Conservation (phyloP, 2,888 invertebrate species). For the Eupithecia exiguata region DNA sequence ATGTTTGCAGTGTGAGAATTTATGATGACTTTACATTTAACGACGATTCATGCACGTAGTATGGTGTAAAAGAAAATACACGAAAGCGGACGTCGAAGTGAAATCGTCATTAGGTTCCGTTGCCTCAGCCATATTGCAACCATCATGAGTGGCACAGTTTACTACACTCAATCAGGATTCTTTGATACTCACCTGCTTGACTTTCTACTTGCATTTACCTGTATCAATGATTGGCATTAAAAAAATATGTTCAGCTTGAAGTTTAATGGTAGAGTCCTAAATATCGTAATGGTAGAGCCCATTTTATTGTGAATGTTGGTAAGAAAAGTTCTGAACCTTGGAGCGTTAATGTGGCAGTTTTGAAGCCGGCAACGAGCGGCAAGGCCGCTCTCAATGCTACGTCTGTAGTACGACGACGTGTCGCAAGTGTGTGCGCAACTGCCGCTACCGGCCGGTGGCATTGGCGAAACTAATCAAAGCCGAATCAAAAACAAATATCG, state of each 20-base stretch:
- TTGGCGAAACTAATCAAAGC: slow-evolving; percentile 51
- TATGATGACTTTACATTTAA: slow-evolving; percentile 38
- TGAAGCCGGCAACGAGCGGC: slow-evolving; percentile 64
- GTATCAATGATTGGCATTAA: not conserved
- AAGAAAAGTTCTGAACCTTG: slow-evolving; percentile 3
- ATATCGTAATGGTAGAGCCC: slow-evolving; percentile 43
- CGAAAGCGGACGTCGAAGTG: slow-evolving; percentile 46
- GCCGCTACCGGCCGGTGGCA: slow-evolving; percentile 54
- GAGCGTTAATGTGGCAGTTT: slow-evolving; percentile 38
- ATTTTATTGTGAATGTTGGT: not conserved
- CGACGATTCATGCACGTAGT: slow-evolving; percentile 32
- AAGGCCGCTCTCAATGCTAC: slow-evolving; percentile 78
- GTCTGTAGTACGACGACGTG: slow-evolving; percentile 52
- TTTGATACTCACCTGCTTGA: slow-evolving; percentile 6
- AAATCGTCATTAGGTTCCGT: slow-evolving; percentile 46
- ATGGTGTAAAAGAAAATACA: slow-evolving; percentile 45
- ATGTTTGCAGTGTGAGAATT: slow-evolving; percentile 40
- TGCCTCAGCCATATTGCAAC: slow-evolving; percentile 37
- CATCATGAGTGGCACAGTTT: slow-evolving; percentile 23
- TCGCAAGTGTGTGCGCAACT: slow-evolving; percentile 60
- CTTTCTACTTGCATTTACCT: slow-evolving; percentile 1
- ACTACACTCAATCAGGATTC: slow-evolving; percentile 17
- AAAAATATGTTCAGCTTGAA: slow-evolving; percentile 35
- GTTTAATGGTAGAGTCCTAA: not conserved
- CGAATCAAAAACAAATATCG: slow-evolving; percentile 47